Evolutionary conservation across 1,140 invertebrate genomes (phyloP).

Genomic region (Colletes latitarsis): DNA sequence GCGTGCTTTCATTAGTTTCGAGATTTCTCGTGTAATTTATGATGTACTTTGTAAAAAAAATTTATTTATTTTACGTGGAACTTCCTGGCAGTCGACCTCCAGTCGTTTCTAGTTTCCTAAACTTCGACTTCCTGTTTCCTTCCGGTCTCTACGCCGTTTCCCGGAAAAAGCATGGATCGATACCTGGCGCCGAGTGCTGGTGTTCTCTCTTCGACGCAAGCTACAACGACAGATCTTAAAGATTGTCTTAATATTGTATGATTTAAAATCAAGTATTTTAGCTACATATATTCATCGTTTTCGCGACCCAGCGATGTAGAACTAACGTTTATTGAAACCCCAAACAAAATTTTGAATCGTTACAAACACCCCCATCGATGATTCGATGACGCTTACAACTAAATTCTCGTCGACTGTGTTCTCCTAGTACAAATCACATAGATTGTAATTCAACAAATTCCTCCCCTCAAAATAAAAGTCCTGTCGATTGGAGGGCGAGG

Average conservation of each 20-base stretch:
- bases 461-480: slow-evolving; percentile 5
- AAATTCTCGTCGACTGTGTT: neutral
- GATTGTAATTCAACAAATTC: slow-evolving; percentile 7
- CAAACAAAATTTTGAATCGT: too few species aligned
- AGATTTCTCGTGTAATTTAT: neutral
- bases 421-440: slow-evolving; percentile 33
- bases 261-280: too few species aligned
- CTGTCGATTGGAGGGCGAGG: slow-evolving; percentile 58
- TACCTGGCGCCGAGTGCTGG: neutral
- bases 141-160: slow-evolving; percentile 52
- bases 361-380: neutral
- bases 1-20: too few species aligned
- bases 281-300: neutral
- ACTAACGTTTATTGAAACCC: too few species aligned
- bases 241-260: neutral
- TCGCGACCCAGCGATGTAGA: too few species aligned
- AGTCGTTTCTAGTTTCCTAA: slow-evolving; percentile 62
- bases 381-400: neutral
- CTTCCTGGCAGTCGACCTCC: slow-evolving; percentile 50
- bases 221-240: neutral
- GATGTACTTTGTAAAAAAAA: neutral
- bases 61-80: neutral
- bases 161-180: neutral
- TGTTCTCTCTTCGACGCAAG: neutral
- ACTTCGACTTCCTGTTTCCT: slow-evolving; percentile 62